Evolutionary conservation across 2,113 vertebrate species (phyloP), one percentile per base, ranked within the genome.

Genomic region (Micromys minutus): DNA sequence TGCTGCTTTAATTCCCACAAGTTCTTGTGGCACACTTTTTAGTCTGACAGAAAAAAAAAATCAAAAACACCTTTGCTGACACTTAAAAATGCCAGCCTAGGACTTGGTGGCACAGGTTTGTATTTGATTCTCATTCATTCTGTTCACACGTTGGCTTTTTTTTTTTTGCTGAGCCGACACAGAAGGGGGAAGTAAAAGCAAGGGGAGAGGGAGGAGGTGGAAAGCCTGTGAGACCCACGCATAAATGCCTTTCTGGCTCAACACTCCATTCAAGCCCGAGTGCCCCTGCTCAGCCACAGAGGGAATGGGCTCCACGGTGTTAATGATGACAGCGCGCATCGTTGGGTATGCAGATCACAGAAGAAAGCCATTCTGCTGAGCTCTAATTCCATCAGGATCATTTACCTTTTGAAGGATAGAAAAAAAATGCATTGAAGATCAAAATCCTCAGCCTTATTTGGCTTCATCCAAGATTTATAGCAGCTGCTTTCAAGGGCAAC

Each of bases 391-490:
- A 97, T 97, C 95, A 98, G 97, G 94, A 97, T 98, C 97, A 98
- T 97, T 97, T 98, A 97, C 24, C 7, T 98, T 98, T 98, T 97
- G 97, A 98, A 98, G 93, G 95, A 96, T 93, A 97, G 67, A 96
- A 97, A 98, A n/a, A 97, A 95, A 98, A 98, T 97, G 98, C 98
- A 97, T 96, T 97, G 97, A 97, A 98, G 95, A 98, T 97, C 97
- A 98, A 97, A 98, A 98, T 97, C 7, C 3, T 98, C 96, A 97
- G 81, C 59, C 79, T 97, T 98, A 98, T 98, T 98, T 98, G 95
- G 75, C 95, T 98, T 98, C 97, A 98, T 98, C 79, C 94, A 98
- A 98, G 98, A 98, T 98, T 98, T 98, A 98, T 98, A 89, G 96
- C 16, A 77, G 76, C 72, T 93, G 95, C 94, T 98, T 98, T 98